Evolutionary conservation across 2,888 invertebrate genomes (phyloP), one percentile per base, ranked within the genome.

Genomic region (Agrotis clavis): DNA sequence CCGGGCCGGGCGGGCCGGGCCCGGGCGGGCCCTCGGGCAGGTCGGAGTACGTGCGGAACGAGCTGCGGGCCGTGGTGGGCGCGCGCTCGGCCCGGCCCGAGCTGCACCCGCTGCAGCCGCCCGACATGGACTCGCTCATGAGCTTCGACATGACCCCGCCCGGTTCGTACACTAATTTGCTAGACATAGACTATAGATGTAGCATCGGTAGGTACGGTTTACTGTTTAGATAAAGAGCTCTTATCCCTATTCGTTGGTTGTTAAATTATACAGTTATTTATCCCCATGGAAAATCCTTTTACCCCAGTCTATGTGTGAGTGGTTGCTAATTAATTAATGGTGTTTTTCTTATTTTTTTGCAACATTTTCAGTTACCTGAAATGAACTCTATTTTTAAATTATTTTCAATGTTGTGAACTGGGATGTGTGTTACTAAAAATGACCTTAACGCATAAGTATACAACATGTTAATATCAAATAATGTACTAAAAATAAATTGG

Each of bases 11-110:
- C 1, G 86, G 81, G 5, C 82, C 67, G 11, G 78, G 77, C 41
- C 81, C 80, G 0, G 66, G 19, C 16, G 67, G 68, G 9, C 51
- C 25, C 25, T 25, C 25, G 25, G 97, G 97, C 92, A 97, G 97
- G 75, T 98, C 98, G 65, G 99, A 99, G 95, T 99, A 98, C 95
- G 99, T 99, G 86, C 97, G 99, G 90, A 98, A 99, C 95, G 99
- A 99, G 95, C 96, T 99, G 89, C 97, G 99, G 86, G 98, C 98
- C 63, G 98, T 98, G 80, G 99, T 99, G 74, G 98, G 98, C 84
- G 98, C 98, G 68, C 97, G 99, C 89, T 98, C 98, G 50, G 96
- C 96, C 84, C 96, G 90, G 86, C 96, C 93, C 90, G 95, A 93
- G 86, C 89, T 94, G 86, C 96, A 94, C 86, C 88, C 96, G 97